These are phyloP conservation scores for Amorpha juglandis DNA, from an alignment of 2,888 invertebrate genomes.

Conservation along the genomic window DNA sequence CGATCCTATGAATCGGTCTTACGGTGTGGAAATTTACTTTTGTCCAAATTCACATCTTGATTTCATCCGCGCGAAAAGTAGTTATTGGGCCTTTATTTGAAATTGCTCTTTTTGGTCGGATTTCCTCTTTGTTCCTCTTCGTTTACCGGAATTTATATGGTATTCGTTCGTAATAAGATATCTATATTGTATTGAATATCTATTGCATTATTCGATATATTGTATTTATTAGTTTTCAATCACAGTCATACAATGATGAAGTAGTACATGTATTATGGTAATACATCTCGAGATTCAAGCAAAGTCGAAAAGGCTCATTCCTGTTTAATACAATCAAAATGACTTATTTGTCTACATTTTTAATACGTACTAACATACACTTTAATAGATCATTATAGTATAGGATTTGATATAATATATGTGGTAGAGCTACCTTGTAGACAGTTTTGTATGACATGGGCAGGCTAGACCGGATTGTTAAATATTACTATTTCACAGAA, in stretches of 20 bases:
- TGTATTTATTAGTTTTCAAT: neutral
- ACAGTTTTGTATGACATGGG: too few relatives aligned
- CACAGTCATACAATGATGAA: neutral
- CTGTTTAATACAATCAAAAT: neutral
- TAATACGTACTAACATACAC: too few relatives aligned
- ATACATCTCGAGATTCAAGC: neutral
- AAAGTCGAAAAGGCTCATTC: neutral
- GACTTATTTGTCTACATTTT: too few relatives aligned
- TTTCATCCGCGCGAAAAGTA: constrained; percentile 21
- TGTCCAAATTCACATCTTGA: constrained; percentile 38
- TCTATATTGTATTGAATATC: neutral
- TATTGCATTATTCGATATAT: neutral
- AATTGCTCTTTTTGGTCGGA: constrained; percentile 5
- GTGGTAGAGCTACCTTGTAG: too few relatives aligned
- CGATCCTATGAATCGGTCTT: constrained; percentile 48
- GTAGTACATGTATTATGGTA: neutral
- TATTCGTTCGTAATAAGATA: neutral
- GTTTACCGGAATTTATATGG: constrained; percentile 1
- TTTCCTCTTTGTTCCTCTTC: constrained; percentile 10
- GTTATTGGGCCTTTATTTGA: constrained; percentile 12
- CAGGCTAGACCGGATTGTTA: too few relatives aligned
- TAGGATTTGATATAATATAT: too few relatives aligned
- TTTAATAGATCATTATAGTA: too few relatives aligned
- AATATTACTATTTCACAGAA: too few relatives aligned
- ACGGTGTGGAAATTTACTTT: constrained; percentile 45